phyloP scores from a whole-genome alignment of 2,113 vertebrate species.

The Psilopogon haemacephalus region DNA sequence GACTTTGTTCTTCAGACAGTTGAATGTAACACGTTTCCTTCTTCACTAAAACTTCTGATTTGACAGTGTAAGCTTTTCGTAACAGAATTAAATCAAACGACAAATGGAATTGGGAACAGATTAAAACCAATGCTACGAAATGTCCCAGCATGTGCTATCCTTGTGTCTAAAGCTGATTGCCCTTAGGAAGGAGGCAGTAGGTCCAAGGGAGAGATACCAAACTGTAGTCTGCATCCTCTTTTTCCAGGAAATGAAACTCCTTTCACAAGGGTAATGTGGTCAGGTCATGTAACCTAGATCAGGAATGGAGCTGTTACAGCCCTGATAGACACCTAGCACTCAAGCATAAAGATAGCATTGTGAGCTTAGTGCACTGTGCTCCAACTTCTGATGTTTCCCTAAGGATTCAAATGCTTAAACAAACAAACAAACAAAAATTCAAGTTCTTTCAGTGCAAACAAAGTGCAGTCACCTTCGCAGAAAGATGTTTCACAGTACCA shows the following conservation, averaged over 20 bases:
- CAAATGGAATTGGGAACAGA: background rate
- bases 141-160: background rate
- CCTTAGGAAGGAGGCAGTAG: background rate
- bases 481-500: background rate
- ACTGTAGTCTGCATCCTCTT: background rate
- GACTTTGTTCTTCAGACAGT: constrained; percentile 44
- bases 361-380: background rate
- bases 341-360: background rate
- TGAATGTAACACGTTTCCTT: background rate
- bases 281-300: background rate
- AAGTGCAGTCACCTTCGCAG: background rate
- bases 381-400: background rate
- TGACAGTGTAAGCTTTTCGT: background rate
- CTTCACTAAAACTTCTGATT: constrained; percentile 3
- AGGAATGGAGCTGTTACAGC: background rate
- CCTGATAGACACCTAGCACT: background rate
- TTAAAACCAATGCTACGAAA: background rate
- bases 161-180: background rate
- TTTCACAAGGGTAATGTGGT: background rate
- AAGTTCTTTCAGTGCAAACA: background rate
- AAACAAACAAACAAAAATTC: background rate
- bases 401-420: background rate
- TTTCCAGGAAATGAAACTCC: background rate
- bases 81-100: background rate
- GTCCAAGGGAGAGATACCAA: background rate